A percentile compares a stretch with the other conserved stretches of the same genome.
Conservation (phyloP, 1,140 invertebrate species). For the Coptotermes formosanus region DNA sequence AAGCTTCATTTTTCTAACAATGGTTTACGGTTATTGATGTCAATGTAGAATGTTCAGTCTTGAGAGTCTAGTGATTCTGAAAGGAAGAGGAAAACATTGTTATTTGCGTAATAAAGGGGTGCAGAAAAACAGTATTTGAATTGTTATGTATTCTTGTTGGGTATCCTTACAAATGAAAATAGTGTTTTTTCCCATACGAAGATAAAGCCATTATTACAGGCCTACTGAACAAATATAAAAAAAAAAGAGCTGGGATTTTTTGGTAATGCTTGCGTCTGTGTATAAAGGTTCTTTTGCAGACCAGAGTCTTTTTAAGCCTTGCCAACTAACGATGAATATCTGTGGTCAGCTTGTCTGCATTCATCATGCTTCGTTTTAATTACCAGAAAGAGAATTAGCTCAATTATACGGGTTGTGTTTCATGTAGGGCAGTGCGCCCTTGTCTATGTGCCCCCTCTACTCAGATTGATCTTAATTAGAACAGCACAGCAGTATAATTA, state of each 20-base stretch:
- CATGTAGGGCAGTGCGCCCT: neutral
- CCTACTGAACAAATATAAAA: neutral
- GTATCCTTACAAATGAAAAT: neutral
- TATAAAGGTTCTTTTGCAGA: neutral
- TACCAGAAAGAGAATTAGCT: slow-evolving; percentile 14
- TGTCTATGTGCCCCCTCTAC: neutral
- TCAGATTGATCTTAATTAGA: slow-evolving; percentile 12
- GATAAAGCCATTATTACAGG: neutral
- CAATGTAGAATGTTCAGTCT: too few species aligned
- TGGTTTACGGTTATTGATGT: too few species aligned
- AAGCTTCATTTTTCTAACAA: too few species aligned
- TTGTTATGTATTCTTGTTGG: too few species aligned
- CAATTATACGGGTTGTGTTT: slow-evolving; percentile 18
- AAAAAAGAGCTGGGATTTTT: neutral
- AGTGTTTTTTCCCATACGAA: neutral
- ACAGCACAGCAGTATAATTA: neutral
- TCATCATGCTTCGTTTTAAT: slow-evolving; percentile 17
- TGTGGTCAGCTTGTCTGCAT: slow-evolving; percentile 4
- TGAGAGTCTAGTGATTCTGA: too few species aligned
- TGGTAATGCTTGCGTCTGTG: neutral
- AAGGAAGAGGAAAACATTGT: too few species aligned
- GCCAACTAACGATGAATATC: slow-evolving; percentile 11
- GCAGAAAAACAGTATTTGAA: too few species aligned
- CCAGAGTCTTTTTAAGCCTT: neutral
- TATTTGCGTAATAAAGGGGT: too few species aligned